Evolutionary conservation across 2,888 invertebrate genomes (phyloP), one percentile per base, ranked within the genome.

Genomic region (Heliconius sara): DNA sequence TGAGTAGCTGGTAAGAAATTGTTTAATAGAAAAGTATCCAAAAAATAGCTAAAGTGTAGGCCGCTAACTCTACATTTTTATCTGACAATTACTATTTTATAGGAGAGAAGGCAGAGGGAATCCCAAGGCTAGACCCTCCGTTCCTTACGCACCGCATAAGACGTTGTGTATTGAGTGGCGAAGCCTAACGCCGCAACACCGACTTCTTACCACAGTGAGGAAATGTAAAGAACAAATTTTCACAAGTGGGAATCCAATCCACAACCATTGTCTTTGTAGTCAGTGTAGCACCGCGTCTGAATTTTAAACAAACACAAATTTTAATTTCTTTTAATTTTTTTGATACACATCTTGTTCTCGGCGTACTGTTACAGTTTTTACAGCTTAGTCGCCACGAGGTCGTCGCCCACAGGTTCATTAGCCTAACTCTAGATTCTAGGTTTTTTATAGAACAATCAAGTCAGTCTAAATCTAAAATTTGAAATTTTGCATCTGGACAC

Each of bases 361-460:
- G 47, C 68, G 43, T 39, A 74, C 30, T 73, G 47, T 47, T 47
- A 52, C 65, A 76, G 43, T 75, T 27, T 76, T 73, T 16, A 52
- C 67, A 73, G 76, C 73, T 80, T 39, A 70, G 57, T 65, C 16
- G 43, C 34, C 25, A 68, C 80, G 83, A 83, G 83, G 83, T 82
- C 83, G 65, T 81, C 83, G 83, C 81, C 79, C 83, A 81, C 81
- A 72, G 76, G 83, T 81, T 83, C 83, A 76, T 82, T 79, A 81
- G 80, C 83, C 81, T 47, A 70, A 76, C 79, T 34, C 74, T 79
- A 79, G 74, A 43, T 79, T 74, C 43, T 67, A 74, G 27, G 27
- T 76, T 83, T 81, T 83, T 83, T 80, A 81, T 81, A 82, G 80
- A 80, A 83, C 81, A 72, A 81, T 83, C 79, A 79, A 80, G 71